These are phyloP conservation scores for Rutilus rutilus DNA, from an alignment of 2,113 vertebrate species.

Conservation along the genomic window DNA sequence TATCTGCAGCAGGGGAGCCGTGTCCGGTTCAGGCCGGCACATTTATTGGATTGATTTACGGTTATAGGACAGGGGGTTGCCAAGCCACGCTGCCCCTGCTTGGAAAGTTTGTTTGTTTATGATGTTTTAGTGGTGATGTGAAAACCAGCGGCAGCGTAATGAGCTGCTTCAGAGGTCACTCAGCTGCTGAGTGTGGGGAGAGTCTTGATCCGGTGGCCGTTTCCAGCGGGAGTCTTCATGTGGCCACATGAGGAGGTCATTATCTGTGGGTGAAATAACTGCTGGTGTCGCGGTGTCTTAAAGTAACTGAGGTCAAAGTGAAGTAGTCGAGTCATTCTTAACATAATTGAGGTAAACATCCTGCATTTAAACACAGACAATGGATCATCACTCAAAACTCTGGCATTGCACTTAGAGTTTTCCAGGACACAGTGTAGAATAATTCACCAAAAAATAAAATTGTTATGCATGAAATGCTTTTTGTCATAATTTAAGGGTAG, in stretches of 20 bases:
- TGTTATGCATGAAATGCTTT: too few species aligned
- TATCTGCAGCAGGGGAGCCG: constrained; percentile 27
- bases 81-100: constrained; percentile 24
- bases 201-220: neutral
- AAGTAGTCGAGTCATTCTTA: neutral
- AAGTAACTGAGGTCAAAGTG: neutral
- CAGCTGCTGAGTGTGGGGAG: neutral
- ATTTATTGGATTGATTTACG: constrained; percentile 42
- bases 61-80: neutral
- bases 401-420: neutral
- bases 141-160: constrained; percentile 35
- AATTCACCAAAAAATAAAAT: neutral
- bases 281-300: neutral
- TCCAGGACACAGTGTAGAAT: neutral
- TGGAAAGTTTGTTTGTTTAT: constrained; percentile 14
- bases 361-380: neutral
- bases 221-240: neutral
- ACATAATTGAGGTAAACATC: neutral
- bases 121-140: constrained; percentile 32
- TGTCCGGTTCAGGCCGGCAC: neutral
- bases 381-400: neutral
- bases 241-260: neutral
- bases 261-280: neutral
- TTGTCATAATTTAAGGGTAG: neutral
- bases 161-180: constrained; percentile 17